These are phyloP conservation scores for Neoseiulus cucumeris DNA, from an alignment of 1,140 invertebrate genomes.

Conservation along the genomic window DNA sequence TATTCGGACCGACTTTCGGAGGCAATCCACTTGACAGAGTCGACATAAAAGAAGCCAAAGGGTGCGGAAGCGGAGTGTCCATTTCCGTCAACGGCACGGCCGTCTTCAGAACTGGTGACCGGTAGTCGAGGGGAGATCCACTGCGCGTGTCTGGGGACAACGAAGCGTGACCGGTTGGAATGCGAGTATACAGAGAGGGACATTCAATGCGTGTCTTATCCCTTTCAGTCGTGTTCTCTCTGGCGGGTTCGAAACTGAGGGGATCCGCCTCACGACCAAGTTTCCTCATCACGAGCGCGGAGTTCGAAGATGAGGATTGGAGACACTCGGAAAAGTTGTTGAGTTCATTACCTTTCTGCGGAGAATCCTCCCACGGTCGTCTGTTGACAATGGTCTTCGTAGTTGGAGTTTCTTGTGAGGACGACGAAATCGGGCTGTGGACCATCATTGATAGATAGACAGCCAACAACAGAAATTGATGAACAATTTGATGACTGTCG, in stretches of 20 bases:
- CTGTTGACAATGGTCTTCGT: slow-evolving; percentile 6
- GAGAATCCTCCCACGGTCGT: background rate
- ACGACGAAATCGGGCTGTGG: slow-evolving; percentile 6
- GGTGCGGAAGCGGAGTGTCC: background rate
- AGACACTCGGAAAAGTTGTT: too few relatives aligned
- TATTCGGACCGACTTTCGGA: background rate
- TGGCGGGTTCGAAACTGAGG: too few relatives aligned
- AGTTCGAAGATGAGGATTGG: too few relatives aligned
- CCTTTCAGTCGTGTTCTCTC: too few relatives aligned
- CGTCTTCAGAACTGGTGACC: background rate
- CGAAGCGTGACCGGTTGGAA: too few relatives aligned
- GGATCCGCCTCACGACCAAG: too few relatives aligned
- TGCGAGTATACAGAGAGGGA: too few relatives aligned
- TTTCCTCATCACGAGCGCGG: too few relatives aligned
- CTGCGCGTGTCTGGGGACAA: background rate
- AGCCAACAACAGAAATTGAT: too few relatives aligned
- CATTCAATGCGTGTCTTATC: too few relatives aligned
- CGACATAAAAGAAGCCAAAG: background rate
- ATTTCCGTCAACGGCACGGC: background rate
- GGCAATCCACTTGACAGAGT: background rate
- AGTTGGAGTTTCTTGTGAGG: slow-evolving; percentile 2
- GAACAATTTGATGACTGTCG: too few relatives aligned
- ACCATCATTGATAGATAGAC: background rate
- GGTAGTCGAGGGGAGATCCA: background rate
- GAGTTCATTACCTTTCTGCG: background rate